Evolutionary conservation across 1,140 invertebrate species (phyloP).

Genomic region (Penaeus indicus): DNA sequence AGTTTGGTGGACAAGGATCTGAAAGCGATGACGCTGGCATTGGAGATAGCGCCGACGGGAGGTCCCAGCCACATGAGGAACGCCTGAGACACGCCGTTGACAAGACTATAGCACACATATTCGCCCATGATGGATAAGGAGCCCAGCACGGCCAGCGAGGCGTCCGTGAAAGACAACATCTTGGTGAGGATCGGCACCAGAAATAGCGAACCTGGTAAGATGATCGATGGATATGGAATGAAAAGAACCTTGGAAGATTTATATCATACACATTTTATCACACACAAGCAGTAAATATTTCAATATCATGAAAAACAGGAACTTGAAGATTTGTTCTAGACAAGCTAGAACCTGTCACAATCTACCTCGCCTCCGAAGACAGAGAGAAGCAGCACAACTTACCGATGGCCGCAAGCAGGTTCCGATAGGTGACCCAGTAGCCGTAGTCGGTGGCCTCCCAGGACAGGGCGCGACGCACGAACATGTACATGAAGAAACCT

Average conservation of each 20-base stretch:
- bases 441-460: constrained; percentile 57
- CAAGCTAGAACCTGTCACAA: too few species aligned
- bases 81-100: constrained; percentile 15
- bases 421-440: constrained; percentile 57
- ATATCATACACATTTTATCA: too few species aligned
- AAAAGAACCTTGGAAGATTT: too few species aligned
- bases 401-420: constrained; percentile 57
- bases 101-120: constrained; percentile 54
- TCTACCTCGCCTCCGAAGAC: neutral
- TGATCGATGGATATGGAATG: neutral
- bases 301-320: too few species aligned
- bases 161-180: constrained; percentile 39
- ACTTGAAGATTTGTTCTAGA: too few species aligned
- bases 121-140: constrained; percentile 52
- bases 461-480: constrained; percentile 28
- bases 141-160: constrained; percentile 50
- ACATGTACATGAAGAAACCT: constrained; percentile 63
- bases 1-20: constrained; percentile 62
- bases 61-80: constrained; percentile 64
- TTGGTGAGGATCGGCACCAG: constrained; percentile 60
- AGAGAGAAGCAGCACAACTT: neutral
- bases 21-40: constrained; percentile 59
- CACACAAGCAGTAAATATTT: too few species aligned
- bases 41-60: constrained; percentile 48
- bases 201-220: constrained; percentile 55